A percentile compares a stretch with the other conserved stretches of the same genome.
Conservation (phyloP, 2,888 invertebrate species). For the Hydraecia micacea region DNA sequence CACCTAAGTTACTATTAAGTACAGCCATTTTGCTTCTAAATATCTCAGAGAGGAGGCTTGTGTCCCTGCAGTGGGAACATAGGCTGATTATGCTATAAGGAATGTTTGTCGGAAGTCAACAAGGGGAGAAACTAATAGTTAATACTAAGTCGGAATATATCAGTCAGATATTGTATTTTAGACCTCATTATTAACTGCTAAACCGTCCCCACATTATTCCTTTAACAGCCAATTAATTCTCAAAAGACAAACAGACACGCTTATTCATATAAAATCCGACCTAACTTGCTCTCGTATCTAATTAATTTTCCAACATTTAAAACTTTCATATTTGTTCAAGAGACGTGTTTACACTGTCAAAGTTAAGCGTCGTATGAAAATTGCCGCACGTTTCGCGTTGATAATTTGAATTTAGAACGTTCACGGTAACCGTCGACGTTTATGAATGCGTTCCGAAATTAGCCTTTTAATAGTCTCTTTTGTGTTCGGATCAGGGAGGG, state of each 20-base stretch:
- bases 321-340: conserved; percentile 67
- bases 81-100: neutral
- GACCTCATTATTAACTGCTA: conserved; percentile 22
- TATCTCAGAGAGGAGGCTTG: neutral
- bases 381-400: conserved; percentile 64
- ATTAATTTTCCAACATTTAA: conserved; percentile 68
- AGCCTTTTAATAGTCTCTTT: conserved; percentile 72
- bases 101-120: neutral
- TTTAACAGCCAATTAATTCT: conserved; percentile 53
- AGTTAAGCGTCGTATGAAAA: conserved; percentile 65
- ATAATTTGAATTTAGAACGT: conserved; percentile 73
- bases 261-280: conserved; percentile 53
- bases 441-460: conserved; percentile 76
- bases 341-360: conserved; percentile 67
- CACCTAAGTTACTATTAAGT: neutral
- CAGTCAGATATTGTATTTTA: conserved; percentile 2
- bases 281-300: conserved; percentile 49
- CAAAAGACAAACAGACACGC: conserved; percentile 54
- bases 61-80: neutral
- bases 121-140: neutral
- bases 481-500: conserved; percentile 65
- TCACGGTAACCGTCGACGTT: conserved; percentile 66
- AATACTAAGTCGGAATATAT: neutral
- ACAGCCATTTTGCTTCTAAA: neutral
- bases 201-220: conserved; percentile 37